Percentiles rank a stretch among this genome's conserved stretches.
phyloP scores from a whole-genome alignment of 2,888 invertebrate species.

The Phyllotreta striolata region DNA sequence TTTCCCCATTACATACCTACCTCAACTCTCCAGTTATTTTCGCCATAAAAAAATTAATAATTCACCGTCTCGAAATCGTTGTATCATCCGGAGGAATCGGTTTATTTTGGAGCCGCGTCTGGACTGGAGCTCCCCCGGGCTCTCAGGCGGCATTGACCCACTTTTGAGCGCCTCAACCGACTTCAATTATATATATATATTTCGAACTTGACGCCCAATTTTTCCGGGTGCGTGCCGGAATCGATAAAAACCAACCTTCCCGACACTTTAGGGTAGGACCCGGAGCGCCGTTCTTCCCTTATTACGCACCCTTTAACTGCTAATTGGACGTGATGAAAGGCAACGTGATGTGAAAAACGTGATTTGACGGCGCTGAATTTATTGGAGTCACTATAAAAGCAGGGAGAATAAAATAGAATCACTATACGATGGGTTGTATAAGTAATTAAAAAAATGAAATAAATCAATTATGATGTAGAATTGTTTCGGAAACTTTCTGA shows the following conservation, averaged over 20 bases:
- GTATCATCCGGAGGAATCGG: not conserved
- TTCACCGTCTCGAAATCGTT: too few relatives aligned
- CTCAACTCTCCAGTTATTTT: too few relatives aligned
- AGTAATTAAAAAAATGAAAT: too few relatives aligned
- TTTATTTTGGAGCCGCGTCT: not conserved
- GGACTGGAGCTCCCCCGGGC: slow-evolving; percentile 10
- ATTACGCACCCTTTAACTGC: not conserved
- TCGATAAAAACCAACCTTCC: slow-evolving; percentile 13
- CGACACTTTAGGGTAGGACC: slow-evolving; percentile 14
- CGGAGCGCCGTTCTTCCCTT: not conserved
- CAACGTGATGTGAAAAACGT: too few relatives aligned
- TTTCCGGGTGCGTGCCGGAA: slow-evolving; percentile 24
- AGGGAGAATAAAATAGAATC: too few relatives aligned
- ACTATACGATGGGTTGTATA: too few relatives aligned
- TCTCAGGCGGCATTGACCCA: slow-evolving; percentile 26
- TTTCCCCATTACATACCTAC: too few relatives aligned
- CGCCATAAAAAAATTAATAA: too few relatives aligned
- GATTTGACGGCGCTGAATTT: too few relatives aligned
- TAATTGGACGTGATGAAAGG: slow-evolving; percentile 4
- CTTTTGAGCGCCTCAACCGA: slow-evolving; percentile 11
- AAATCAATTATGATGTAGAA: too few relatives aligned
- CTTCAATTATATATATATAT: slow-evolving; percentile 14
- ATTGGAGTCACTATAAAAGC: too few relatives aligned
- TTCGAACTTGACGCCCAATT: slow-evolving; percentile 20
- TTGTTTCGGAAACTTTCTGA: too few relatives aligned